Base-by-base conservation (phyloP, 1,140 invertebrate genomes). In the Belonocnema kinseyi region DNA sequence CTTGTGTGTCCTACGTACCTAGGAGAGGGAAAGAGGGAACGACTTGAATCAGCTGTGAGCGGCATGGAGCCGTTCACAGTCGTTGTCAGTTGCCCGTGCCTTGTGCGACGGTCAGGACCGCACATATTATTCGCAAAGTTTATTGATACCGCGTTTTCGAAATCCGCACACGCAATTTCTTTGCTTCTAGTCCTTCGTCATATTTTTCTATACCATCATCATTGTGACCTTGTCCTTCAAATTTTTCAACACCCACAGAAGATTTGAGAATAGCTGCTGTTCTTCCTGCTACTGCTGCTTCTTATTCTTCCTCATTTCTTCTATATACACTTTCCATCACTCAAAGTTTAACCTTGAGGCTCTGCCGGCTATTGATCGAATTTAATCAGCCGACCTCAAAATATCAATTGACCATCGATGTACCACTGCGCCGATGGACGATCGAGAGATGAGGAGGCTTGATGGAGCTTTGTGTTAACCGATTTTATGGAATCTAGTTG, bases 101-200 rank as follows among this genome's bases (percentile, higher is more conserved):
- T 89, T 88, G 90, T 91, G 90, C 90, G 87, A 89, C 90, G 90
- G 90, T 91, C 89, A 91, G 90, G 90, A 92, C 89, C 89, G 88
- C 71, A 80, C 78, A 77, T 77, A 76, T 77, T 76, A 80, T 73
- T 75, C 46, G 75, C 72, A 40, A 72, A 73, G 26, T 66, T 14
- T 66, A 13, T 21, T n/a, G 71, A 53, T 66, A 53, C 56, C 61
- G 61, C 70, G 79, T 66, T 40, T 46, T 33, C 51, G 58, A 53
- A 74, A 74, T 52, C 66, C 21, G 21, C 6, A 21, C 46, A 52
- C 14, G 14, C 46, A 56, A 33, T 77, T 70, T 61, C 8, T 21
- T 58, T 51, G 17, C 58, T 19, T 77, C 80, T 82, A 82, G 75
- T 79, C 77, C 75, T 19, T 66, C 16, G 14, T 40, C 2, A 26